A percentile compares a stretch with the other conserved stretches of the same genome.
Evolutionary conservation across 2,797 vertebrate genomes (phyloP).

Genomic region (Glossophaga mutica): DNA sequence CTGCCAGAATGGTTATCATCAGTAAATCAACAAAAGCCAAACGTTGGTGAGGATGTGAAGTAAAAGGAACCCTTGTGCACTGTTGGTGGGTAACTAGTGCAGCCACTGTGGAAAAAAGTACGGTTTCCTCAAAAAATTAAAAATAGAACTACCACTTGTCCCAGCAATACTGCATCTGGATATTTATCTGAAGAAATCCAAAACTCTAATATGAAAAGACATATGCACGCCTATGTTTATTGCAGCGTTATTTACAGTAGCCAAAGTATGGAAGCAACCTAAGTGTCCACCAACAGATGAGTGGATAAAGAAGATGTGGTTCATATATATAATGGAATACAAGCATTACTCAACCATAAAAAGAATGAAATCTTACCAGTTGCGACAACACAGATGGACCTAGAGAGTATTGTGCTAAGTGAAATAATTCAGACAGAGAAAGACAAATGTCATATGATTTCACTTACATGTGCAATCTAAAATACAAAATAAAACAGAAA

Average conservation of each 20-base stretch:
- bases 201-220: not conserved
- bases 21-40: not conserved
- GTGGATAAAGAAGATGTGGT: not conserved
- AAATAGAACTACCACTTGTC: not conserved
- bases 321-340: not conserved
- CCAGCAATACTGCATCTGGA: not conserved
- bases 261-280: not conserved
- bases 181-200: not conserved
- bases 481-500: not conserved
- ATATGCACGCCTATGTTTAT: not conserved
- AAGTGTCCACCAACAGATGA: not conserved
- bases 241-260: not conserved
- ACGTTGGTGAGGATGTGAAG: not conserved
- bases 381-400: not conserved
- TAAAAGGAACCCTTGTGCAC: not conserved
- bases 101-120: not conserved
- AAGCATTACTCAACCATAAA: not conserved
- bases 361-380: not conserved
- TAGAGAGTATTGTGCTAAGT: not conserved
- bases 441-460: not conserved
- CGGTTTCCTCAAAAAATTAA: not conserved
- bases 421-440: not conserved
- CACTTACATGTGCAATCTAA: not conserved
- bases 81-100: not conserved
- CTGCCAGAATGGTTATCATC: not conserved